A percentile compares a stretch with the other conserved stretches of the same genome.
Evolutionary conservation across 2,113 vertebrate species (phyloP).

Genomic region (Sylvilagus bachmani): DNA sequence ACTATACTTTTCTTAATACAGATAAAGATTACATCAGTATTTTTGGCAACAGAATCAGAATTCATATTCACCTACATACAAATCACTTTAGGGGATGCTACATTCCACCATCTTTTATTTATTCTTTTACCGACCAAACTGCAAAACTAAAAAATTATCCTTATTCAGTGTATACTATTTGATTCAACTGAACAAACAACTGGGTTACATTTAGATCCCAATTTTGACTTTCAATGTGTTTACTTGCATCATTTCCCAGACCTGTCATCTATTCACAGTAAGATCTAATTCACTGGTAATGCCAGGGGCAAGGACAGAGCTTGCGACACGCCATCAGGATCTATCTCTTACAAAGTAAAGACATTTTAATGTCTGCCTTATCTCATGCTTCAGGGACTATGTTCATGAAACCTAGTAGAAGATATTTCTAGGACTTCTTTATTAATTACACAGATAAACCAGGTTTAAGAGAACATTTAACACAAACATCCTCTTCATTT

Average conservation of each 20-base stretch:
- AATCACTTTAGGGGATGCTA: background rate
- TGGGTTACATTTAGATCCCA: background rate
- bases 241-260: background rate
- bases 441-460: conserved; percentile 11
- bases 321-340: background rate
- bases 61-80: background rate
- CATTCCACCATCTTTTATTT: background rate
- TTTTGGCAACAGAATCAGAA: conserved; percentile 13
- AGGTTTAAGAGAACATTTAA: conserved; percentile 3
- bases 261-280: background rate
- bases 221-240: conserved; percentile 16
- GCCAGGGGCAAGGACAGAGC: background rate
- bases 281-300: conserved; percentile 14
- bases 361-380: background rate
- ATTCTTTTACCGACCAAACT: conserved; percentile 9
- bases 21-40: background rate
- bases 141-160: conserved; percentile 27
- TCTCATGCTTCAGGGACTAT: background rate
- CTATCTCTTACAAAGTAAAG: conserved; percentile 17
- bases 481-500: background rate
- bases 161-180: background rate
- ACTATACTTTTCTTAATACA: background rate
- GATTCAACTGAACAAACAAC: conserved; percentile 1
- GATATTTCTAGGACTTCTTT: conserved; percentile 43
- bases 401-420: background rate